A percentile compares a stretch with the other conserved stretches of the same genome.
These are phyloP conservation scores for Meloe dianella DNA, from an alignment of 2,888 invertebrate species.

Conservation along the genomic window DNA sequence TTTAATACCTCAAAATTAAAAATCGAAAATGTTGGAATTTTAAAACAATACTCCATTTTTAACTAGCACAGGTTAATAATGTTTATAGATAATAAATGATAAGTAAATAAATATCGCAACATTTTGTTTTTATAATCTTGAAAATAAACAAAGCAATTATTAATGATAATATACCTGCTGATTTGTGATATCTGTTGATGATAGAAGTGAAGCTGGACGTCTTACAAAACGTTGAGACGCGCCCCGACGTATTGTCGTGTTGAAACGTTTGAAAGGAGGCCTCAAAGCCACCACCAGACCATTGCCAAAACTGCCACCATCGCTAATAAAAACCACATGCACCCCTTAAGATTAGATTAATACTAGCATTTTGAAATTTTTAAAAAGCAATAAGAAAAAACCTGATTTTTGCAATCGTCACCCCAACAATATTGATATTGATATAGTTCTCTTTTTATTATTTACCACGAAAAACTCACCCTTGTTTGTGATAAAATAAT, in stretches of 20 bases:
- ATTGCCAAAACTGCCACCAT: conserved; percentile 54
- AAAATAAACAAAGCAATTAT: conserved; percentile 13
- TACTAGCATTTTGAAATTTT: conserved; percentile 14
- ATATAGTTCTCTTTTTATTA: neutral
- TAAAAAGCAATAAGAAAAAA: neutral
- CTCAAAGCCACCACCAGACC: conserved; percentile 57
- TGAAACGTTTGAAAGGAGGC: conserved; percentile 57
- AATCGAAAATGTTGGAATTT: neutral
- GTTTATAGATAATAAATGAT: neutral
- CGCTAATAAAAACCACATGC: conserved; percentile 54
- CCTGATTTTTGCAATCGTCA: neutral
- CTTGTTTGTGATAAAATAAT: conserved; percentile 34
- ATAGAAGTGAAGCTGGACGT: conserved; percentile 50
- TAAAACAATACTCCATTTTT: neutral
- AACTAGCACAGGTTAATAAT: neutral
- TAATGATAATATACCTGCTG: conserved; percentile 53
- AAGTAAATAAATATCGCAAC: neutral
- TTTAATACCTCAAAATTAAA: neutral
- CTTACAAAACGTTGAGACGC: conserved; percentile 49
- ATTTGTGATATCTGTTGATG: conserved; percentile 44
- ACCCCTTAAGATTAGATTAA: conserved; percentile 42
- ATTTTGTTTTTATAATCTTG: neutral
- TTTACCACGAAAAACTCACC: conserved; percentile 30
- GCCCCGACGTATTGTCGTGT: conserved; percentile 54
- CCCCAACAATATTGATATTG: neutral